Percentiles rank a stretch among this genome's conserved stretches.
These are phyloP conservation scores for Trimorus sp. DNA, from an alignment of 2,888 invertebrate species.

Conservation along the genomic window DNA sequence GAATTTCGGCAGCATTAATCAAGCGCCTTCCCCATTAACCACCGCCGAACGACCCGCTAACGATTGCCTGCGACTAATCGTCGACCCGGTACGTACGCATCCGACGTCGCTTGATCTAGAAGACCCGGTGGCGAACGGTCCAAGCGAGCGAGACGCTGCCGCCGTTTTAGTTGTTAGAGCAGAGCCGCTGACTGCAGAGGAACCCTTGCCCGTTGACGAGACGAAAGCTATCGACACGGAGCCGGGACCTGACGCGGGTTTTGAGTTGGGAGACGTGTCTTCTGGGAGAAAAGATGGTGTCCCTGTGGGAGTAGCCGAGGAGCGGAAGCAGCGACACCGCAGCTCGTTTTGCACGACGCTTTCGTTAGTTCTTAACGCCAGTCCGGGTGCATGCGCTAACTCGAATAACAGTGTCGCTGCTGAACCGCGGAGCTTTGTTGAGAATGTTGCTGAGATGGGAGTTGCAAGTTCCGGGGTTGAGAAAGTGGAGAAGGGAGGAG, in stretches of 20 bases:
- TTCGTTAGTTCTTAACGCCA: conserved; percentile 45
- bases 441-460: conserved; percentile 31
- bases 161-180: conserved; percentile 42
- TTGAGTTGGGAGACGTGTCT: not conserved
- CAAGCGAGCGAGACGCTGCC: conserved; percentile 52
- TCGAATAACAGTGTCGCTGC: conserved; percentile 34
- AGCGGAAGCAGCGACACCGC: conserved; percentile 56
- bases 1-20: conserved; percentile 52
- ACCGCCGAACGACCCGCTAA: conserved; percentile 38
- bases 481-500: not conserved
- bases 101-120: conserved; percentile 38
- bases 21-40: conserved; percentile 52
- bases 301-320: too few species aligned
- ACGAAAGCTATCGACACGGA: too few species aligned
- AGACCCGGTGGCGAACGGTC: conserved; percentile 39
- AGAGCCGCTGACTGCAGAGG: not conserved
- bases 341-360: conserved; percentile 64
- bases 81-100: conserved; percentile 61
- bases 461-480: not conserved
- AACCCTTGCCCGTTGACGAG: too few species aligned
- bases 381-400: conserved; percentile 49
- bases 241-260: too few species aligned
- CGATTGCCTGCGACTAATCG: conserved; percentile 58
- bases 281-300: not conserved
- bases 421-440: conserved; percentile 44